These are phyloP conservation scores for Corvus hawaiiensis DNA, from an alignment of 2,113 vertebrate genomes.

Conservation along the genomic window DNA sequence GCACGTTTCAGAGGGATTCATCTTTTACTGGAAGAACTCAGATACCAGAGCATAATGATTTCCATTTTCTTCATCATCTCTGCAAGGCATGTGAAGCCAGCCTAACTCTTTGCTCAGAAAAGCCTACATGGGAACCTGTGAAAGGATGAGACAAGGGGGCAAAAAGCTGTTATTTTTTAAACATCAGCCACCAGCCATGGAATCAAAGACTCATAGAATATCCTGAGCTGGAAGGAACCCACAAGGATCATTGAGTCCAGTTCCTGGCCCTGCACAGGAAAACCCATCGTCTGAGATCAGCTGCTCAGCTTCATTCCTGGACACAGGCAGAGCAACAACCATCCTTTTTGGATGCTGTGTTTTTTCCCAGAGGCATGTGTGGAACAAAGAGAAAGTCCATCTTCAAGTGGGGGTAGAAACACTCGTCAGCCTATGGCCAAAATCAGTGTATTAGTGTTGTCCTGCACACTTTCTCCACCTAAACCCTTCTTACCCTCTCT, in stretches of 20 bases:
- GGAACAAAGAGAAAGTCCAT: neutral
- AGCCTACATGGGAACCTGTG: neutral
- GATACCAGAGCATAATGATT: neutral
- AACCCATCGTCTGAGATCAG: neutral
- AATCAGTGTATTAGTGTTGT: rapidly evolving
- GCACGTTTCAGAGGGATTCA: neutral
- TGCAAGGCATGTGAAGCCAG: neutral
- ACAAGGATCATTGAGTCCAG: neutral
- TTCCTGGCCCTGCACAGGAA: neutral
- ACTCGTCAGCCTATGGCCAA: neutral
- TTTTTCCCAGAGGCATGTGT: neutral
- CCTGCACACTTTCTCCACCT: neutral
- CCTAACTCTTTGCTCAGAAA: neutral
- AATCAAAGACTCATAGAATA: neutral
- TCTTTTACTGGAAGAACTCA: neutral
- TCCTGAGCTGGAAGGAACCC: neutral
- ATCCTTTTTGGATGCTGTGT: neutral
- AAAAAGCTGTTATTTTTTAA: neutral
- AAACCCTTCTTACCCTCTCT: neutral
- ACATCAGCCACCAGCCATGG: neutral
- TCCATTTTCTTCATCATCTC: neutral
- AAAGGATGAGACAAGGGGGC: neutral
- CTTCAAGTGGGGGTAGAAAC: neutral
- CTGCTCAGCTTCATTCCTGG: neutral
- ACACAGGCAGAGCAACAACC: neutral